Conservation (phyloP, 2,888 invertebrate species). For the Orthosia gothica region DNA sequence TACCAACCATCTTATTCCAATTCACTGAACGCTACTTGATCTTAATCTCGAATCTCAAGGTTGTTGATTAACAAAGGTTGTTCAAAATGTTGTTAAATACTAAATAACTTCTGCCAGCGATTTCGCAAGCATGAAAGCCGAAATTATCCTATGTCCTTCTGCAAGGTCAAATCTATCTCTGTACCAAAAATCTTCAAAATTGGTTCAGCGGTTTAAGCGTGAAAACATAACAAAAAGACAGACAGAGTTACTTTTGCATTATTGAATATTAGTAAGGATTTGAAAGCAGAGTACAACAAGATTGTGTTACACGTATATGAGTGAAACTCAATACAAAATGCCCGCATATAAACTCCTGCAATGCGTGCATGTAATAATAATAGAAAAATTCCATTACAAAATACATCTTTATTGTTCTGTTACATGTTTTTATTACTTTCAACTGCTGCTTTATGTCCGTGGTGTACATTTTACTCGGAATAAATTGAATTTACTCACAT, state of each 20-base stretch:
- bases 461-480: conserved; percentile 43
- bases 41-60: conserved; percentile 22
- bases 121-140: too few species aligned
- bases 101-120: too few species aligned
- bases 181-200: too few species aligned
- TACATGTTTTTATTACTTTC: conserved; percentile 63
- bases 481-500: conserved; percentile 60
- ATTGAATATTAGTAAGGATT: too few species aligned
- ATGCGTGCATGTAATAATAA: conserved; percentile 73
- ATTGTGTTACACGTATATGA: not conserved
- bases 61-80: conserved; percentile 35
- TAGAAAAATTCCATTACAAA: conserved; percentile 75
- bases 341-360: not conserved
- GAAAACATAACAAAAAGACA: too few species aligned
- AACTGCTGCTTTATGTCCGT: conserved; percentile 52
- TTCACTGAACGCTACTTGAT: conserved; percentile 4
- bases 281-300: too few species aligned
- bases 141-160: too few species aligned
- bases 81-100: conserved; percentile 10
- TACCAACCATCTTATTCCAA: conserved; percentile 2
- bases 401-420: conserved; percentile 68
- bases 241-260: too few species aligned
- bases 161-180: too few species aligned
- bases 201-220: too few species aligned
- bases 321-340: not conserved